Evolutionary conservation across 1,140 invertebrate species (phyloP).

Genomic region (Anoplophora glabripennis): DNA sequence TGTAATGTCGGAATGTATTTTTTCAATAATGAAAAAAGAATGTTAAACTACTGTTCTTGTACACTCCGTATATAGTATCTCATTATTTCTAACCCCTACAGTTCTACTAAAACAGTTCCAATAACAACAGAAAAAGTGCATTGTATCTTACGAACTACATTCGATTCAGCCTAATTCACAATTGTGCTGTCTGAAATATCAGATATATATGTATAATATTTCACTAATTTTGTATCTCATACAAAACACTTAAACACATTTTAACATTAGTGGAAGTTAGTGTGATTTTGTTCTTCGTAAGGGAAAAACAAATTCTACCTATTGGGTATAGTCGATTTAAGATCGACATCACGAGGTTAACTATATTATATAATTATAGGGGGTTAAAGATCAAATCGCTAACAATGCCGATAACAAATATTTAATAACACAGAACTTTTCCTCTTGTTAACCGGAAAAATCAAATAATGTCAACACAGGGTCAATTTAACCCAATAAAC

Average conservation of each 20-base stretch:
- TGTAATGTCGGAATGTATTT: no score
- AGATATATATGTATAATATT: conserved; percentile 5
- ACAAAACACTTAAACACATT: conserved; percentile 19
- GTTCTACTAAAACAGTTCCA: no score
- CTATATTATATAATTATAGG: conserved; percentile 2
- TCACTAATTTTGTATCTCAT: conserved; percentile 21
- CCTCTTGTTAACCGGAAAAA: background rate
- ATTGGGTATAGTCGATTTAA: conserved; percentile 3
- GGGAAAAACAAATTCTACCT: conserved; percentile 20
- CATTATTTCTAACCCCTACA: no score
- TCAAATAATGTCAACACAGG: background rate
- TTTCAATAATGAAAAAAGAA: no score
- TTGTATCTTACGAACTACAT: no score
- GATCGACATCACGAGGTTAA: background rate
- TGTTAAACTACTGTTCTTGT: no score
- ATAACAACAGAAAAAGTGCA: no score
- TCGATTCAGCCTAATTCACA: background rate
- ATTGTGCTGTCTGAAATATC: conserved; percentile 7
- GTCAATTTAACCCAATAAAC: background rate
- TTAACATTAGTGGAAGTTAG: conserved; percentile 18
- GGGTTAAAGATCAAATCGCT: background rate
- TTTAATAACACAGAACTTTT: background rate
- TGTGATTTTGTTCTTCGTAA: conserved; percentile 19
- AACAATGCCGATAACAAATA: background rate
- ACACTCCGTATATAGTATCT: no score